Evolutionary conservation across 2,113 vertebrate genomes (phyloP).

Genomic region (Polypterus bichir): DNA sequence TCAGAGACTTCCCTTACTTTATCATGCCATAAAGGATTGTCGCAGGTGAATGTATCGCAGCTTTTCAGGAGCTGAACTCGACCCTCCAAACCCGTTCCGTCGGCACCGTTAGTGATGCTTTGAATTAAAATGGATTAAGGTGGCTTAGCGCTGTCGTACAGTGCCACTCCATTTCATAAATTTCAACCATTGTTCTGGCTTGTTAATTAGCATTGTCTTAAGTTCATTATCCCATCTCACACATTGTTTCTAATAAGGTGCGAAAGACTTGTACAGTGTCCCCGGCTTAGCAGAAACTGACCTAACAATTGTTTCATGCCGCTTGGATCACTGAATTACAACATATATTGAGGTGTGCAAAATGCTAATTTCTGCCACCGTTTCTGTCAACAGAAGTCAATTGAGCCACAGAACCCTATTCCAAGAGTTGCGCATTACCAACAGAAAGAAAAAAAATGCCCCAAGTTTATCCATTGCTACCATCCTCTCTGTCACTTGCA

Average conservation of each 20-base stretch:
- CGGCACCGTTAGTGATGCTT: constrained; percentile 33
- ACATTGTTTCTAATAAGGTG: constrained; percentile 60
- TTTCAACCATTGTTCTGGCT: constrained; percentile 82
- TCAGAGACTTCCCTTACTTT: constrained; percentile 69
- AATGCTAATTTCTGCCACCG: neutral
- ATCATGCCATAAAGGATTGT: constrained; percentile 73
- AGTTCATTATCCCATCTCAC: constrained; percentile 80
- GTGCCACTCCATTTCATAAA: constrained; percentile 41
- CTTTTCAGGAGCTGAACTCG: constrained; percentile 71
- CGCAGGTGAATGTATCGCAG: constrained; percentile 74
- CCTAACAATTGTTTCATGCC: constrained; percentile 61
- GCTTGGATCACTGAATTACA: constrained; percentile 48
- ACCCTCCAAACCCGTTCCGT: constrained; percentile 45
- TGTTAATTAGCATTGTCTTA: constrained; percentile 97
- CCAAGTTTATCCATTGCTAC: too few species aligned
- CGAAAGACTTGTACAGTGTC: constrained; percentile 58
- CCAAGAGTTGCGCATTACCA: too few species aligned
- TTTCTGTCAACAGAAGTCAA: neutral
- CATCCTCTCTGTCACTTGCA: too few species aligned
- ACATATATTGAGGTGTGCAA: constrained; percentile 22
- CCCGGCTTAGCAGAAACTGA: constrained; percentile 64
- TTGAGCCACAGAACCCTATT: too few species aligned
- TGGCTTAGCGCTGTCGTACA: constrained; percentile 71
- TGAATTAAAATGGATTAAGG: constrained; percentile 57
- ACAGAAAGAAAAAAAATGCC: too few species aligned